Evolutionary conservation across 1,140 invertebrate genomes (phyloP).

Genomic region (Pygmarrhopalites habei): DNA sequence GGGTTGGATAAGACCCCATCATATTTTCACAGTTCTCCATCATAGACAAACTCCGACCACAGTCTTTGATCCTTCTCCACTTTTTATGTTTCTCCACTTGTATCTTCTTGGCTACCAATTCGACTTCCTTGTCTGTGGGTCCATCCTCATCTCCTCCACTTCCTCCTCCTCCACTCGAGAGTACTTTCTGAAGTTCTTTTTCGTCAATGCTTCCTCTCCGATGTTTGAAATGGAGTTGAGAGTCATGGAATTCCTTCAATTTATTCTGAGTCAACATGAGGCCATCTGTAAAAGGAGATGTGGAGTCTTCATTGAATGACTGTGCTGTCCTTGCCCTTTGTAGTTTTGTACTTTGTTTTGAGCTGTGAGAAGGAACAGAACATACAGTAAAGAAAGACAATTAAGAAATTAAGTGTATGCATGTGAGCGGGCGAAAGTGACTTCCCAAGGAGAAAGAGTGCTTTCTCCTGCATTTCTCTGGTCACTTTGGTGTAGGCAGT

Average conservation of each 20-base stretch:
- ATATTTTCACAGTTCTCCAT: slow-evolving; percentile 18
- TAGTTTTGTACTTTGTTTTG: slow-evolving; percentile 12
- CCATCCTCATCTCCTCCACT: background rate
- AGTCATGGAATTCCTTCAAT: background rate
- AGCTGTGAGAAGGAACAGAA: background rate
- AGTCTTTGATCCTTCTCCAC: slow-evolving; percentile 2
- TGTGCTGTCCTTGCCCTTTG: slow-evolving; percentile 10
- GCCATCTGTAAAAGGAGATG: background rate
- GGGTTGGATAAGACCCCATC: background rate
- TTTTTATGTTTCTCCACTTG: slow-evolving; percentile 26
- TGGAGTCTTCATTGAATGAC: slow-evolving; percentile 1
- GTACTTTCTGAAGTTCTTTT: too few species aligned
- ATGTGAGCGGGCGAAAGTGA: too few species aligned
- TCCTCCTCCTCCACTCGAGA: background rate
- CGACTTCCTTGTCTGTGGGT: background rate
- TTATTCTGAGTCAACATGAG: background rate
- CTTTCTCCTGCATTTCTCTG: too few species aligned
- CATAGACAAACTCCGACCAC: slow-evolving; percentile 20
- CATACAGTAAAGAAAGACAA: background rate
- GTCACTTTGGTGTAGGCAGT: too few species aligned
- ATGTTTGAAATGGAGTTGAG: background rate
- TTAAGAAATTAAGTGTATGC: too few species aligned
- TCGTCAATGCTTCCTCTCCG: background rate
- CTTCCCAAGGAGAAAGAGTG: too few species aligned
- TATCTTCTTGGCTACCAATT: slow-evolving; percentile 31